These are phyloP conservation scores for Junonia oenone DNA, from an alignment of 2,888 invertebrate species.

Conservation along the genomic window DNA sequence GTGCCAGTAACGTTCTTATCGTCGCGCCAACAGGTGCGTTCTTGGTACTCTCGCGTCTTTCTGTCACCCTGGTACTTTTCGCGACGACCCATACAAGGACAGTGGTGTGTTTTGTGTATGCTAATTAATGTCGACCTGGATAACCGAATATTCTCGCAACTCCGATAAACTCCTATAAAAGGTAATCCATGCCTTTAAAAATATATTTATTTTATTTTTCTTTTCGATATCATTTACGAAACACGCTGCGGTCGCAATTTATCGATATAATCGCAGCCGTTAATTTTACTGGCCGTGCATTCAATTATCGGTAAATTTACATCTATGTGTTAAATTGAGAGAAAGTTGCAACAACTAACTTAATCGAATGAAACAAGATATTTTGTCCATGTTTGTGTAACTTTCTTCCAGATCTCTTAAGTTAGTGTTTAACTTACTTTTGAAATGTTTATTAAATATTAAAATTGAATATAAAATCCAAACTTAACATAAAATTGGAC, in stretches of 20 bases:
- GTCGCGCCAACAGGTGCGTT: constrained; percentile 71
- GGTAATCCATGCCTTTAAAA: constrained; percentile 21
- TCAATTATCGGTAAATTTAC: constrained; percentile 23
- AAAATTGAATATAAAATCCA: not conserved
- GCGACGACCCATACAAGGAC: constrained; percentile 39
- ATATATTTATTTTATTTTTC: constrained; percentile 7
- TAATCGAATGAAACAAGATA: constrained; percentile 24
- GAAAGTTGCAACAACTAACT: constrained; percentile 39
- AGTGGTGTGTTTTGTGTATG: constrained; percentile 46
- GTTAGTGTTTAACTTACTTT: not conserved
- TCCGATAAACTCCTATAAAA: constrained; percentile 13
- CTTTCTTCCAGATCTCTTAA: constrained; percentile 13
- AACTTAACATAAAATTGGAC: constrained; percentile 7
- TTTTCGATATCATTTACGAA: constrained; percentile 18
- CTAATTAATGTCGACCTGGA: constrained; percentile 17
- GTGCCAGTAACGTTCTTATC: constrained; percentile 70
- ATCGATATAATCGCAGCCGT: constrained; percentile 16
- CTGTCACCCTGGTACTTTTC: constrained; percentile 45
- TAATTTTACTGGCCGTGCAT: constrained; percentile 14
- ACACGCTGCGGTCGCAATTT: constrained; percentile 12
- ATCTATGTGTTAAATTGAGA: constrained; percentile 31
- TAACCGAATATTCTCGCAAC: constrained; percentile 17
- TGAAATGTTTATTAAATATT: not conserved
- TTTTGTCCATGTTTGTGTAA: constrained; percentile 21
- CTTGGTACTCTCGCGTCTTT: constrained; percentile 45